Conservation (phyloP, 2,888 invertebrate species). For the Tiliacea citrago region DNA sequence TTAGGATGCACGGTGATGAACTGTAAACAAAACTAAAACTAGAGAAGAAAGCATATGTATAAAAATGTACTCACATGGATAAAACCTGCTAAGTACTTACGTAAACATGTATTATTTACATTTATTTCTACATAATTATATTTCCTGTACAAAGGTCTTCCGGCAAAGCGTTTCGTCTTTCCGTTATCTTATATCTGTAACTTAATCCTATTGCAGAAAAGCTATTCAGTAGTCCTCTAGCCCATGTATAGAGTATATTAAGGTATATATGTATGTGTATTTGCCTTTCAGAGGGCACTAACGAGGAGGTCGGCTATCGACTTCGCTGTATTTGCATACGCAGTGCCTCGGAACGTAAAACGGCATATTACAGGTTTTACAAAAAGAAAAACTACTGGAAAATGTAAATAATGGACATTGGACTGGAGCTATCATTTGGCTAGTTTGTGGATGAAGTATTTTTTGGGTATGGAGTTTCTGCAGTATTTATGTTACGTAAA, state of each 20-base stretch:
- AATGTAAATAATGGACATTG: constrained; percentile 26
- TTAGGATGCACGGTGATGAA: not conserved
- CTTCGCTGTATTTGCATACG: constrained; percentile 64
- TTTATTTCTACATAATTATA: constrained; percentile 41
- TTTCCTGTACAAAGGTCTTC: constrained; percentile 48
- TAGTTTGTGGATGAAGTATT: constrained; percentile 23
- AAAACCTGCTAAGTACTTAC: constrained; percentile 5
- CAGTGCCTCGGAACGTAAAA: constrained; percentile 47
- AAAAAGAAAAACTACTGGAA: constrained; percentile 45
- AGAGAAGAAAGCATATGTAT: not conserved
- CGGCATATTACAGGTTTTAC: constrained; percentile 43
- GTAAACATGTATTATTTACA: constrained; percentile 39
- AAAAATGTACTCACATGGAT: not conserved
- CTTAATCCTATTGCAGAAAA: constrained; percentile 40
- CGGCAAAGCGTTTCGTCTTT: constrained; percentile 30
- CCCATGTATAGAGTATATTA: constrained; percentile 19
- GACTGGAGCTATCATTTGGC: not conserved
- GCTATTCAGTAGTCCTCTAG: constrained; percentile 20
- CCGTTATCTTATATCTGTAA: constrained; percentile 40
- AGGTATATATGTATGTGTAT: constrained; percentile 42
- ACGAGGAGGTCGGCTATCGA: constrained; percentile 68
- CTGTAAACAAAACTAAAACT: not conserved
- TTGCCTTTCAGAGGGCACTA: constrained; percentile 65
- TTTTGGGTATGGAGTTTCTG: not conserved
- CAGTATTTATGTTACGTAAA: constrained; percentile 5